A percentile compares a stretch with the other conserved stretches of the same genome.
Evolutionary conservation across 2,113 vertebrate genomes (phyloP).

Genomic region (Dicerorhinus sumatrensis): DNA sequence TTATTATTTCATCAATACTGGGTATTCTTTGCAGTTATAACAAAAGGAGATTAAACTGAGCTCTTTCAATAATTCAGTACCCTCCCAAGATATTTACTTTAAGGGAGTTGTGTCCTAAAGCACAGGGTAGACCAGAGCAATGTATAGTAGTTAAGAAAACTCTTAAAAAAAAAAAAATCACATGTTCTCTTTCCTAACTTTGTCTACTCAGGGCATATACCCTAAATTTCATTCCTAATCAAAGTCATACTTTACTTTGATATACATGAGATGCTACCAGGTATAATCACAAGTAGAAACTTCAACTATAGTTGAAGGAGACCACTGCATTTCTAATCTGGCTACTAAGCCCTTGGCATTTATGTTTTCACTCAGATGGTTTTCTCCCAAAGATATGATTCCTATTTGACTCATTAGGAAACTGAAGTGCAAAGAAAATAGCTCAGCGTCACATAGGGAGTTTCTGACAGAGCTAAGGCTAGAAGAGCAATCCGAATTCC

Average conservation of each 20-base stretch:
- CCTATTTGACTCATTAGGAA: not conserved
- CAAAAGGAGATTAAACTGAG: constrained; percentile 16
- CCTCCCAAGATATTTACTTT: not conserved
- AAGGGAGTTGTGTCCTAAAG: not conserved
- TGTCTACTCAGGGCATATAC: not conserved
- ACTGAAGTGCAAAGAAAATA: not conserved
- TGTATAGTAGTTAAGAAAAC: not conserved
- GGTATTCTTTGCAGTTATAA: constrained; percentile 16
- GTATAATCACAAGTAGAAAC: not conserved
- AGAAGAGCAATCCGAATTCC: not conserved
- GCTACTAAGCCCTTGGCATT: not conserved
- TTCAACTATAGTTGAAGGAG: not conserved
- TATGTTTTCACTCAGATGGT: not conserved
- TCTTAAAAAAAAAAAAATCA: not conserved
- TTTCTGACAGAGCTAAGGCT: not conserved
- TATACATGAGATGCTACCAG: not conserved
- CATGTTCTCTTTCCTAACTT: not conserved
- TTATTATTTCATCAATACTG: constrained; percentile 12
- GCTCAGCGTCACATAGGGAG: not conserved
- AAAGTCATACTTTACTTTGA: not conserved
- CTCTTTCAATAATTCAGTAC: constrained; percentile 47
- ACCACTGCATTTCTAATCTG: not conserved
- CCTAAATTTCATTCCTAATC: not conserved
- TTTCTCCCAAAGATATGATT: not conserved
- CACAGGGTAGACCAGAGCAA: not conserved